These are phyloP conservation scores for Uropetala carovei DNA, from an alignment of 2,888 invertebrate genomes.

Conservation along the genomic window DNA sequence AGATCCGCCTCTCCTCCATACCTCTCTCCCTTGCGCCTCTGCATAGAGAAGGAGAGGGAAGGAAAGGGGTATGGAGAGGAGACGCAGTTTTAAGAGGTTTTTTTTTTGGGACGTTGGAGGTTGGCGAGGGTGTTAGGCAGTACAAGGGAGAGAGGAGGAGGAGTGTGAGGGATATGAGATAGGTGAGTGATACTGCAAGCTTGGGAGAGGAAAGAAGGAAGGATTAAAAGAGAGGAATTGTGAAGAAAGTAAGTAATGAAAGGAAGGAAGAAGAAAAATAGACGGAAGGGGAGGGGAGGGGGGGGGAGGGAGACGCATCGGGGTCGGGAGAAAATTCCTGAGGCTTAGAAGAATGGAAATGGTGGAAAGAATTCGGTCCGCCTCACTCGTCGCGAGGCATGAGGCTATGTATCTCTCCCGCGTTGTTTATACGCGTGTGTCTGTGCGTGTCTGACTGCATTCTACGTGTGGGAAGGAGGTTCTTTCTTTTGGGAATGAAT, in stretches of 20 bases:
- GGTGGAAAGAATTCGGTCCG: background rate
- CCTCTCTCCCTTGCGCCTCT: background rate
- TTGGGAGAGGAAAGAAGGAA: background rate
- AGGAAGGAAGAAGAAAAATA: background rate
- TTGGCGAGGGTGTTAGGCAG: constrained; percentile 29
- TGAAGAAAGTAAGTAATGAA: background rate
- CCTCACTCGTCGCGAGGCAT: background rate
- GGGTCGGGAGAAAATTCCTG: constrained; percentile 1
- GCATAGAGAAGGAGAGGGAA: background rate
- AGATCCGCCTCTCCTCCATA: constrained; percentile 33
- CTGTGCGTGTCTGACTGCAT: background rate
- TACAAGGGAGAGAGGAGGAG: background rate
- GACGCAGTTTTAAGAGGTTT: constrained; percentile 42
- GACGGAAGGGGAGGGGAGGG: background rate
- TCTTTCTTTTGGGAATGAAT: background rate
- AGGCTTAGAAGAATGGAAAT: background rate
- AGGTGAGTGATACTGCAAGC: background rate
- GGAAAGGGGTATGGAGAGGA: background rate
- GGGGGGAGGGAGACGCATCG: background rate
- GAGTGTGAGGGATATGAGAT: background rate
- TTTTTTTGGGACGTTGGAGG: background rate
- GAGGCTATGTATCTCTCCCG: background rate
- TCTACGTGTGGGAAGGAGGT: background rate
- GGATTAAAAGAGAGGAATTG: background rate
- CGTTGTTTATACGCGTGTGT: background rate